Evolutionary conservation across 2,888 invertebrate species (phyloP).

Genomic region (Liodrosophila aerea): DNA sequence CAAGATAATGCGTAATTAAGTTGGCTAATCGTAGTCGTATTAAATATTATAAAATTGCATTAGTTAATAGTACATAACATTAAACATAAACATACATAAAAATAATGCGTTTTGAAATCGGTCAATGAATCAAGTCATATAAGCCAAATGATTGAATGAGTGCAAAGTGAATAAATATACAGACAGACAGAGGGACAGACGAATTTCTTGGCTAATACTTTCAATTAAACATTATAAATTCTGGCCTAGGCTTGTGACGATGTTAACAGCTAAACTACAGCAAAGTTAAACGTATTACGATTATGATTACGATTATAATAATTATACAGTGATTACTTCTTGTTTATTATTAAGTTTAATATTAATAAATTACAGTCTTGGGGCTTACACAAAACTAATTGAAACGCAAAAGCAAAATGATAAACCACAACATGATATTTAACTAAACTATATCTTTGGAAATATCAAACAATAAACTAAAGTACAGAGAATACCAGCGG

Average conservation of each 20-base stretch:
- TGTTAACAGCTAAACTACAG: conserved; percentile 38
- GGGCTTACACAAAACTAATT: conserved; percentile 41
- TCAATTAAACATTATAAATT: conserved; percentile 48
- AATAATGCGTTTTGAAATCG: conserved; percentile 19
- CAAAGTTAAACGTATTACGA: too few relatives aligned
- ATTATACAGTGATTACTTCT: conserved; percentile 35
- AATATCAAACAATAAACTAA: conserved; percentile 69
- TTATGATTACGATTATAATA: conserved; percentile 38
- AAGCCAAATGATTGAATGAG: conserved; percentile 29
- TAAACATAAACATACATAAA: conserved; percentile 53
- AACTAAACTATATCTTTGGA: conserved; percentile 67
- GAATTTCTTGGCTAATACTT: conserved; percentile 64
- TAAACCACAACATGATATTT: conserved; percentile 36
- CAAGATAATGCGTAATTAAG: conserved; percentile 49
- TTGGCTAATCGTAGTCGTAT: conserved; percentile 29
- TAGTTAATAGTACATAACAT: conserved; percentile 41
- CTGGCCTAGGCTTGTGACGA: conserved; percentile 59
- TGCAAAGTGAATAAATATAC: conserved; percentile 14
- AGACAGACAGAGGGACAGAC: conserved; percentile 1
- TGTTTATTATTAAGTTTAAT: conserved; percentile 13
- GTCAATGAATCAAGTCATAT: conserved; percentile 33
- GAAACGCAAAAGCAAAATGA: conserved; percentile 30
- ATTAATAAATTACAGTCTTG: conserved; percentile 73
- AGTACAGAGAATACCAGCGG: conserved; percentile 31
- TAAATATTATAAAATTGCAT: conserved; percentile 38